phyloP scores from a whole-genome alignment of 2,888 invertebrate genomes.

The Nymphalis urticae region DNA sequence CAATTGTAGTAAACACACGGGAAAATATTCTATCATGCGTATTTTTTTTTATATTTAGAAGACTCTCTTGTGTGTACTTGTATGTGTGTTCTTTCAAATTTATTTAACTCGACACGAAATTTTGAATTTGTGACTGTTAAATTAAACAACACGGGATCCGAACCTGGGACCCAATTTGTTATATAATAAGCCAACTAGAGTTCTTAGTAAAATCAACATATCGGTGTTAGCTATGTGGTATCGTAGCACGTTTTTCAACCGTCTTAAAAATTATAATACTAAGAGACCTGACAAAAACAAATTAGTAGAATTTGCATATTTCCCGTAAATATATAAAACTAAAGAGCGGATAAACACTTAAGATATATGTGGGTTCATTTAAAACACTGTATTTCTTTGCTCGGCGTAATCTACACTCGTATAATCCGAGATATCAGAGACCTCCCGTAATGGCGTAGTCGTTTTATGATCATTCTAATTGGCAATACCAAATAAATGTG shows the following conservation, averaged over 20 bases:
- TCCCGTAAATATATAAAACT: neutral
- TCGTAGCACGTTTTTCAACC: too few species aligned
- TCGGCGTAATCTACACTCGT: conserved; percentile 37
- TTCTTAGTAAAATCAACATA: neutral
- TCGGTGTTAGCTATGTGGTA: neutral
- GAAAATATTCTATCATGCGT: conserved; percentile 33
- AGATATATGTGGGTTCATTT: neutral
- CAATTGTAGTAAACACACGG: conserved; percentile 36
- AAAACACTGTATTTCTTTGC: neutral
- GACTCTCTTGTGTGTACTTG: too few species aligned
- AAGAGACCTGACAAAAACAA: too few species aligned
- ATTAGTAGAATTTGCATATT: neutral
- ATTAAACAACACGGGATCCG: too few species aligned
- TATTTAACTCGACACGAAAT: too few species aligned
- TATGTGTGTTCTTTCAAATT: too few species aligned
- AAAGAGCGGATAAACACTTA: neutral
- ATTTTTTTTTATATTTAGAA: neutral
- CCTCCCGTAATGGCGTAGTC: conserved; percentile 61
- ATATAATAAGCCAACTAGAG: too few species aligned
- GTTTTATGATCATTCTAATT: conserved; percentile 72
- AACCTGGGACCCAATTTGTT: too few species aligned
- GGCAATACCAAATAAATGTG: conserved; percentile 69
- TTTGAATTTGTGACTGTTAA: too few species aligned
- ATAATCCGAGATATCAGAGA: conserved; percentile 43
- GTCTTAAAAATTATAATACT: too few species aligned